These are phyloP conservation scores for Trissolcus brochymenae DNA, from an alignment of 2,888 invertebrate genomes.

Conservation along the genomic window DNA sequence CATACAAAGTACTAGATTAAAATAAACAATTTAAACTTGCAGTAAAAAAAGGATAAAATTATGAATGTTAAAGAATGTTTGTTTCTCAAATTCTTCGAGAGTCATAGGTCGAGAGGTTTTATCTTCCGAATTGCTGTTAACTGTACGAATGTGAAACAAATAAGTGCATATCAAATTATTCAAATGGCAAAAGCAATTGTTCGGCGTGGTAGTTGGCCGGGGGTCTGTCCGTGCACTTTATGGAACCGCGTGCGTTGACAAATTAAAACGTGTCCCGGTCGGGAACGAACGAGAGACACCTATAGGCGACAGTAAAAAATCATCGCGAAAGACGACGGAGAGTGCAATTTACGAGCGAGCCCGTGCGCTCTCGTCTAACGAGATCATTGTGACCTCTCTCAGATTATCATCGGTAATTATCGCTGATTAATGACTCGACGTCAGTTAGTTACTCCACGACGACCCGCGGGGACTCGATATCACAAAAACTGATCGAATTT, in stretches of 20 bases:
- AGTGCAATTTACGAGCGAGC: slow-evolving; percentile 59
- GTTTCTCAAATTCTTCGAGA: slow-evolving; percentile 61
- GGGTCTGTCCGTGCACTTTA: too few species aligned
- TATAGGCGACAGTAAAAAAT: neutral
- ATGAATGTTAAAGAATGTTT: slow-evolving; percentile 61
- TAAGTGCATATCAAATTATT: neutral
- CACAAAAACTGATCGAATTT: slow-evolving; percentile 57
- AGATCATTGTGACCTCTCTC: slow-evolving; percentile 60
- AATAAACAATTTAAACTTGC: too few species aligned
- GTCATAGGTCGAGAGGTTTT: slow-evolving; percentile 60
- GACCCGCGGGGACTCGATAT: slow-evolving; percentile 60
- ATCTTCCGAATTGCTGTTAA: slow-evolving; percentile 24
- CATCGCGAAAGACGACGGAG: neutral
- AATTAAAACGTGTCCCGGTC: neutral
- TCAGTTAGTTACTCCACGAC: slow-evolving; percentile 60
- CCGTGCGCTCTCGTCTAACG: slow-evolving; percentile 52
- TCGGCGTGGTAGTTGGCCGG: too few species aligned
- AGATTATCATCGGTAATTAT: slow-evolving; percentile 70
- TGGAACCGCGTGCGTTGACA: neutral
- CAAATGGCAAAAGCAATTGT: neutral
- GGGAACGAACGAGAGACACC: neutral
- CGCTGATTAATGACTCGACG: slow-evolving; percentile 68
- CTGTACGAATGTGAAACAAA: slow-evolving; percentile 1
- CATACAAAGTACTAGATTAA: neutral
- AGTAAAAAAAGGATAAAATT: too few species aligned